Percentiles rank a stretch among this genome's conserved stretches.
Conservation (phyloP, 1,140 invertebrate genomes). For the Pemphigus obesinymphae region DNA sequence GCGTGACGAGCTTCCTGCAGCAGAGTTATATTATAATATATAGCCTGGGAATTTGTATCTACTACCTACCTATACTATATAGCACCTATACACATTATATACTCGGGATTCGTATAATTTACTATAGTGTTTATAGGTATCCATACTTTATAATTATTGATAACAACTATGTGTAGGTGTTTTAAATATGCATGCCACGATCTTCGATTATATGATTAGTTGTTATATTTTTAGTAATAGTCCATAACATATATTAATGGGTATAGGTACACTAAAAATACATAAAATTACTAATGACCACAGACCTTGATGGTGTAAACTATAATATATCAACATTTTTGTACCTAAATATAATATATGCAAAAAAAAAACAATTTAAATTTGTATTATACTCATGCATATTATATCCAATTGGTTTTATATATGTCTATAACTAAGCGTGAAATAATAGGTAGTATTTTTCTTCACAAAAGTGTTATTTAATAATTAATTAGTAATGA, state of each 20-base stretch:
- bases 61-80: too few species aligned
- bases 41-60: background rate
- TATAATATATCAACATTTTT: background rate
- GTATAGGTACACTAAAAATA: background rate
- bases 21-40: too few species aligned
- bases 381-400: background rate
- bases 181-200: background rate
- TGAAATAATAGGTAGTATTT: background rate
- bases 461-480: background rate
- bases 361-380: background rate
- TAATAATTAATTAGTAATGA: too few species aligned
- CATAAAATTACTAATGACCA: background rate
- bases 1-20: background rate
- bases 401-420: background rate
- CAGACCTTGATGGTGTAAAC: slow-evolving; percentile 1
- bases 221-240: background rate
- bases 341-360: background rate
- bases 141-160: background rate
- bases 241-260: background rate
- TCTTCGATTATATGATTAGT: background rate
- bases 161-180: background rate
- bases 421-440: background rate
- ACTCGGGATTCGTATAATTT: background rate
- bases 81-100: background rate
- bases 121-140: too few species aligned